These are phyloP conservation scores for Lutjanus erythropterus DNA, from an alignment of 2,113 vertebrate species.

Conservation along the genomic window DNA sequence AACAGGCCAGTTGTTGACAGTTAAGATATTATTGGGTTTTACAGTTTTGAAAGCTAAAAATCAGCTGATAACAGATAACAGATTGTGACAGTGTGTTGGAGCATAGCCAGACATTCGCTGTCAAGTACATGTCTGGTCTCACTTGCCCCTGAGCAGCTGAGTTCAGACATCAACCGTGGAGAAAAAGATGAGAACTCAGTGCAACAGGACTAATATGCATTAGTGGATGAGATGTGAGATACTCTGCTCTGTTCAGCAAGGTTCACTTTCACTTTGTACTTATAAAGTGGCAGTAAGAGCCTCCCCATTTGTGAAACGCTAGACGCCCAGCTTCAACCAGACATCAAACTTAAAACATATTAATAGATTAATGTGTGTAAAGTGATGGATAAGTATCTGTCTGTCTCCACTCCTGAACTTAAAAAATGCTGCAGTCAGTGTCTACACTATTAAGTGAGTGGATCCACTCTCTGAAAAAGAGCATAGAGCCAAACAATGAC, in stretches of 20 bases:
- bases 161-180: not conserved
- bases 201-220: not conserved
- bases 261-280: constrained; percentile 1
- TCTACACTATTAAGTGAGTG: not conserved
- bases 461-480: not conserved
- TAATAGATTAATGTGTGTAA: constrained; percentile 18
- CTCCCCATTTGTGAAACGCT: constrained; percentile 41
- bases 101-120: not conserved
- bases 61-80: not conserved
- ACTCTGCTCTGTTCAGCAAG: not conserved
- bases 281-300: constrained; percentile 23
- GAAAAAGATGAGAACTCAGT: not conserved
- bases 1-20: not conserved
- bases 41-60: not conserved
- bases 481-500: not conserved
- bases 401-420: not conserved
- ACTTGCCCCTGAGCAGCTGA: not conserved
- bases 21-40: not conserved
- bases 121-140: not conserved
- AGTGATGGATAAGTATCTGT: constrained; percentile 15
- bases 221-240: constrained; percentile 1
- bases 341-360: constrained; percentile 3
- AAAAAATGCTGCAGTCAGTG: not conserved
- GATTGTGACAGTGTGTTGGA: not conserved
- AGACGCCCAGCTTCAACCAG: not conserved